These are phyloP conservation scores for Darevskia mixta DNA, from an alignment of 2,797 vertebrate species.

Conservation along the genomic window DNA sequence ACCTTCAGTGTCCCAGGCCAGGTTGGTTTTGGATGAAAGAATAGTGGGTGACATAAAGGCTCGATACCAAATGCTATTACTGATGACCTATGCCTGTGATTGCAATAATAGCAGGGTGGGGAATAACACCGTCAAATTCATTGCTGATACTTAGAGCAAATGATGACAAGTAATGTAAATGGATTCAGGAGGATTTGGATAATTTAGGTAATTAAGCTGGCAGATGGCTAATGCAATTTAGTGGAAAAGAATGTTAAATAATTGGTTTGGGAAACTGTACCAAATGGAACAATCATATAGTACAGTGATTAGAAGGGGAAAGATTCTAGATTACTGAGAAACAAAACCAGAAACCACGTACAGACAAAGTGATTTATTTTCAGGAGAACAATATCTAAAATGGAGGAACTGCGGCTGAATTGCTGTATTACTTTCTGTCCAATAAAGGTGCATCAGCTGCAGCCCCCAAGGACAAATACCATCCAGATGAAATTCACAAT, in stretches of 20 bases:
- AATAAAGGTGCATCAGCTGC: conserved; percentile 14
- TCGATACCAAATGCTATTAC: background rate
- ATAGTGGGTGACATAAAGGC: background rate
- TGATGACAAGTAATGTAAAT: conserved; percentile 47
- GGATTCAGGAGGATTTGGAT: conserved; percentile 60
- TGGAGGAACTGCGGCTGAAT: conserved; percentile 4
- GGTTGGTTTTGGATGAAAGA: conserved; percentile 19
- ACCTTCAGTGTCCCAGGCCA: background rate
- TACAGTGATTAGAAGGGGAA: conserved; percentile 17
- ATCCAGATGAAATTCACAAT: conserved; percentile 16
- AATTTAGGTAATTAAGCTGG: conserved; percentile 54
- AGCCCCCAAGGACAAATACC: background rate
- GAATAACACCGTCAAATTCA: conserved; percentile 39
- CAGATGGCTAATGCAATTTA: conserved; percentile 53
- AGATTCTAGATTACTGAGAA: background rate
- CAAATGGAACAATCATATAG: conserved; percentile 52
- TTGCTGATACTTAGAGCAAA: conserved; percentile 38
- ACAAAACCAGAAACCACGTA: background rate
- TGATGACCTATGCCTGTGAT: background rate
- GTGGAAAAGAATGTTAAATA: conserved; percentile 50
- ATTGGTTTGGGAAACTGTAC: conserved; percentile 47
- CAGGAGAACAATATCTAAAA: conserved; percentile 3
- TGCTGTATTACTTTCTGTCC: background rate
- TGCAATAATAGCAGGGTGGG: conserved; percentile 27
- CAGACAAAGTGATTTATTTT: conserved; percentile 13